A percentile compares a stretch with the other conserved stretches of the same genome.
phyloP scores from a whole-genome alignment of 2,888 invertebrate genomes.

The Drosophila villosipedis region DNA sequence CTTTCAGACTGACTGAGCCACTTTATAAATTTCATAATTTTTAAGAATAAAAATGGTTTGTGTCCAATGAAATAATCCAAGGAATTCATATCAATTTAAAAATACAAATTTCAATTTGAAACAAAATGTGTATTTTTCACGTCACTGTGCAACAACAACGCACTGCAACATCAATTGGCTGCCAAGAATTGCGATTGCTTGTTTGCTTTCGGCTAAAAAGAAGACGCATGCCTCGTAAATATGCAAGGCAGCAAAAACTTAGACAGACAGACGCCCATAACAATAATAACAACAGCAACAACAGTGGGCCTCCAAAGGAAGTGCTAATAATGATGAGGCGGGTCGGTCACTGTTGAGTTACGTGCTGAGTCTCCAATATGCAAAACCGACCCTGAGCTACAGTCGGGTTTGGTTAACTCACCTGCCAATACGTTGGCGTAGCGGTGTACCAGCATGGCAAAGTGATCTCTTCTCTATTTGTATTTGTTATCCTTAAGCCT shows the following conservation, averaged over 20 bases:
- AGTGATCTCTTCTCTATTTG: not conserved
- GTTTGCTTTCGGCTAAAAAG: constrained; percentile 54
- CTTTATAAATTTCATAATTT: not conserved
- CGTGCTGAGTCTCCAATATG: constrained; percentile 46
- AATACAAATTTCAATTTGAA: not conserved
- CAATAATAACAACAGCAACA: constrained; percentile 21
- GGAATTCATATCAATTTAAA: not conserved
- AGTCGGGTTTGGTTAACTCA: constrained; percentile 61
- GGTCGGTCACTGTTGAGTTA: constrained; percentile 75
- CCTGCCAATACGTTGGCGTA: constrained; percentile 56
- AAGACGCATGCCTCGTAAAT: constrained; percentile 79
- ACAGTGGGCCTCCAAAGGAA: constrained; percentile 63
- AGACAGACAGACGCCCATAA: constrained; percentile 72
- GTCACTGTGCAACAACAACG: constrained; percentile 62
- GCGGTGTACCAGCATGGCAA: constrained; percentile 36
- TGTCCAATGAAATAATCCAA: not conserved
- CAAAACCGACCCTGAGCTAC: constrained; percentile 48
- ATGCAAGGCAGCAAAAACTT: constrained; percentile 77
- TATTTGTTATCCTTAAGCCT: constrained; percentile 38
- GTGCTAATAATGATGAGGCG: constrained; percentile 73
- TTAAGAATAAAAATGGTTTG: not conserved
- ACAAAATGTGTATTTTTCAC: not conserved
- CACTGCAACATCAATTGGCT: constrained; percentile 71
- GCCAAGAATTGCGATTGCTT: constrained; percentile 56
- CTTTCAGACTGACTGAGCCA: too few species aligned